Evolutionary conservation across 2,888 invertebrate genomes (phyloP).

Genomic region (Chloroclystis v-ata): DNA sequence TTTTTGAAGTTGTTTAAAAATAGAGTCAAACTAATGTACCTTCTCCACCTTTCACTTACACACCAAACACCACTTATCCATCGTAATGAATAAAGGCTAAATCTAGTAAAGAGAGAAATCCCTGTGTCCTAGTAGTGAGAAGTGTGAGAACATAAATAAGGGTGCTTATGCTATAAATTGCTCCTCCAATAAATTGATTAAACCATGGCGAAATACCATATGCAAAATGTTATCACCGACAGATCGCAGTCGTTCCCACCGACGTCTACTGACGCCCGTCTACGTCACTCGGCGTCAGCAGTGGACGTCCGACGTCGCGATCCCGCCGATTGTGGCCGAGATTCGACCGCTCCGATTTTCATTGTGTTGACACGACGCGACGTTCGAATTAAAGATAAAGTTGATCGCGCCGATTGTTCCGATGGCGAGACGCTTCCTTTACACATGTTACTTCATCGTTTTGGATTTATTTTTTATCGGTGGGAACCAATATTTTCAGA

Average conservation of each 20-base stretch:
- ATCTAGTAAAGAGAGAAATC: no score
- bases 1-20: no score
- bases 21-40: no score
- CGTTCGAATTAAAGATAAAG: slow-evolving; percentile 46
- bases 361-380: slow-evolving; percentile 43
- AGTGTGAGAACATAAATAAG: no score
- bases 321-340: slow-evolving; percentile 62
- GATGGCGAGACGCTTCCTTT: slow-evolving; percentile 20
- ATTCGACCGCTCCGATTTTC: slow-evolving; percentile 53
- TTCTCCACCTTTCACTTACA: no score
- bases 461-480: slow-evolving; percentile 3
- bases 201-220: slow-evolving; percentile 20
- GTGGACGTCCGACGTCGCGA: slow-evolving; percentile 37
- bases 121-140: no score
- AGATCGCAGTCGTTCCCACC: slow-evolving; percentile 41
- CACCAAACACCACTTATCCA: no score
- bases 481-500: no score
- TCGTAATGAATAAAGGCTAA: no score
- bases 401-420: slow-evolving; percentile 7
- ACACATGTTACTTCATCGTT: slow-evolving; percentile 25
- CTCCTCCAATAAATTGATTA: no score
- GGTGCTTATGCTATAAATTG: no score
- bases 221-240: slow-evolving; percentile 44
- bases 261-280: slow-evolving; percentile 29
- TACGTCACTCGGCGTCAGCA: slow-evolving; percentile 18